Percentiles rank a stretch among this genome's conserved stretches.
Conservation (phyloP, 2,113 vertebrate species). For the Actinemys pallida region DNA sequence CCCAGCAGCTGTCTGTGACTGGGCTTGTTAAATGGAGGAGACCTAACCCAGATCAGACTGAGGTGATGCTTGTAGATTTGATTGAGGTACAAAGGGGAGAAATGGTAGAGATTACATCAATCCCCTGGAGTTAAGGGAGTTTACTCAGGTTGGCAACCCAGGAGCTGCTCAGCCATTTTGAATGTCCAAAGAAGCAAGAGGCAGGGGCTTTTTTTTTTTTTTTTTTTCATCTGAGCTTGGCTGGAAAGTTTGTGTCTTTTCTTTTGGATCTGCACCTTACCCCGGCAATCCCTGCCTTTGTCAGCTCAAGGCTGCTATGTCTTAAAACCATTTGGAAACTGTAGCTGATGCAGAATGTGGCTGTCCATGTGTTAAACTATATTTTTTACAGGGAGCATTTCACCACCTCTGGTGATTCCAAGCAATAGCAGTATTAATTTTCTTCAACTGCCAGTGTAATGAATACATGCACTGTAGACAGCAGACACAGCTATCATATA, state of each 20-base stretch:
- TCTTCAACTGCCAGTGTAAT: background rate
- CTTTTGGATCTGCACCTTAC: background rate
- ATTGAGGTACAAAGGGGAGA: background rate
- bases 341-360: background rate
- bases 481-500: background rate
- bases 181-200: background rate
- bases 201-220: background rate
- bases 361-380: background rate
- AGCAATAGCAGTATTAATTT: background rate
- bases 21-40: no score
- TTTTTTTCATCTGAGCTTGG: background rate
- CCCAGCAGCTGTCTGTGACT: no score
- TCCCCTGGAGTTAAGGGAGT: background rate
- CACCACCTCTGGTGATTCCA: background rate
- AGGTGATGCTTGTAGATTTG: no score
- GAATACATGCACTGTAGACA: background rate
- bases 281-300: background rate
- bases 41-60: no score
- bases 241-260: background rate
- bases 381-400: background rate
- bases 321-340: background rate
- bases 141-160: background rate
- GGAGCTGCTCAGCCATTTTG: background rate
- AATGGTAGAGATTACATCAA: background rate
- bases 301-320: background rate